Conservation (phyloP, 2,888 invertebrate species). For the Lasioglossum lativentre region DNA sequence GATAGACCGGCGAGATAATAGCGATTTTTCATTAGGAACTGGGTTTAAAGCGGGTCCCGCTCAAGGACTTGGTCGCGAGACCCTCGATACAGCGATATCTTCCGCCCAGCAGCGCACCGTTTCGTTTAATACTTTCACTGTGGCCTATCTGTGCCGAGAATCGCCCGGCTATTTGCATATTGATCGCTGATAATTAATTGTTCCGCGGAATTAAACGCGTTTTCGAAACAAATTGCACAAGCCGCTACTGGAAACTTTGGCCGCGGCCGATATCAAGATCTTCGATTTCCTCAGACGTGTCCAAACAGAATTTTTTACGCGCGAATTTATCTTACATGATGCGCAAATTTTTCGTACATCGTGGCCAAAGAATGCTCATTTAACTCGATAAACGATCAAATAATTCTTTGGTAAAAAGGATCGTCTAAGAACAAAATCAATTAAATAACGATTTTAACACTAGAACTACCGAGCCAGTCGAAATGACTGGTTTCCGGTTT, state of each 20-base stretch:
- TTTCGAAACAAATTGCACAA: slow-evolving; percentile 10
- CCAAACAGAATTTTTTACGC: background rate
- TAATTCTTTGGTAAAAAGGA: no score
- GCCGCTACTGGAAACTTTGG: background rate
- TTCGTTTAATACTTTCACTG: background rate
- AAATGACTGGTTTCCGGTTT: no score
- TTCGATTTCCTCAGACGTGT: background rate
- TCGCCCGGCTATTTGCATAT: background rate
- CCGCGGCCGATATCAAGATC: background rate
- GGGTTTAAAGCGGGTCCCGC: background rate
- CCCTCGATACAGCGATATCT: background rate
- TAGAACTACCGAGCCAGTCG: no score
- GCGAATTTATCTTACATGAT: no score
- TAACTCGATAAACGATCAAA: no score
- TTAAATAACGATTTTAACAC: no score
- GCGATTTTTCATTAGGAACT: slow-evolving; percentile 7
- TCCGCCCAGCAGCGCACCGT: background rate
- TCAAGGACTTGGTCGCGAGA: background rate
- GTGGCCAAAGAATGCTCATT: no score
- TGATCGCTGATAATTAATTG: slow-evolving; percentile 7
- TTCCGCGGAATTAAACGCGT: background rate
- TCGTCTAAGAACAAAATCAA: no score
- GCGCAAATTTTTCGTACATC: background rate
- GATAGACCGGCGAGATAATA: slow-evolving; percentile 29
- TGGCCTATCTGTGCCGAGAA: background rate